These are phyloP conservation scores for Cantharis rustica DNA, from an alignment of 2,888 invertebrate species.

Conservation along the genomic window DNA sequence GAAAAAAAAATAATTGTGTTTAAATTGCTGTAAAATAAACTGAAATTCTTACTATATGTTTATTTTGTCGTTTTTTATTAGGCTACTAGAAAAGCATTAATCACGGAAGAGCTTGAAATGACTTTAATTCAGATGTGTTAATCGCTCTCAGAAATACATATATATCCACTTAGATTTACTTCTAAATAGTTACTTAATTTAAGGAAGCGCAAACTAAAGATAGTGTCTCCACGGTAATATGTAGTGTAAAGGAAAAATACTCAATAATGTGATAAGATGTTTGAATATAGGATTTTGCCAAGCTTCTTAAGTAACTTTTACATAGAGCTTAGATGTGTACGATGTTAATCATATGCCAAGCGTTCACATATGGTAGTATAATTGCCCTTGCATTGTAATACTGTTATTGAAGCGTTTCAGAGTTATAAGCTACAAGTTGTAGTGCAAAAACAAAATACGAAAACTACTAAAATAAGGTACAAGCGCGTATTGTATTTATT, in stretches of 20 bases:
- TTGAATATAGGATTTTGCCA: not conserved
- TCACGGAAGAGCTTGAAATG: not conserved
- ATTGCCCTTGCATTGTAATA: no score
- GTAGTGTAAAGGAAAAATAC: not conserved
- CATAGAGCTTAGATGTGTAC: no score
- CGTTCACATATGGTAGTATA: no score
- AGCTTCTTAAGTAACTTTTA: not conserved
- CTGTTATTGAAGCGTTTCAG: no score
- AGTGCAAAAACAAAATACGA: no score
- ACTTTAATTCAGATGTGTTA: not conserved
- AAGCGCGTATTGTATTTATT: no score
- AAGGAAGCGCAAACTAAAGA: not conserved
- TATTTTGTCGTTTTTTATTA: not conserved
- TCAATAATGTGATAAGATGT: not conserved
- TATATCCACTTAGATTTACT: not conserved
- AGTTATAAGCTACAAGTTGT: no score
- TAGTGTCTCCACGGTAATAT: not conserved
- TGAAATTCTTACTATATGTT: not conserved
- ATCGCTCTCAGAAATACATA: not conserved
- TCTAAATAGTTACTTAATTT: not conserved
- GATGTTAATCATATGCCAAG: no score
- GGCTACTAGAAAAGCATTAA: not conserved
- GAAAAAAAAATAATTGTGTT: no score
- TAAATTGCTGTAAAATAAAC: not conserved
- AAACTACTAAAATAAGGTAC: no score